Base-by-base conservation (phyloP, 2,888 invertebrate species). In the Leptinotarsa haldemani region DNA sequence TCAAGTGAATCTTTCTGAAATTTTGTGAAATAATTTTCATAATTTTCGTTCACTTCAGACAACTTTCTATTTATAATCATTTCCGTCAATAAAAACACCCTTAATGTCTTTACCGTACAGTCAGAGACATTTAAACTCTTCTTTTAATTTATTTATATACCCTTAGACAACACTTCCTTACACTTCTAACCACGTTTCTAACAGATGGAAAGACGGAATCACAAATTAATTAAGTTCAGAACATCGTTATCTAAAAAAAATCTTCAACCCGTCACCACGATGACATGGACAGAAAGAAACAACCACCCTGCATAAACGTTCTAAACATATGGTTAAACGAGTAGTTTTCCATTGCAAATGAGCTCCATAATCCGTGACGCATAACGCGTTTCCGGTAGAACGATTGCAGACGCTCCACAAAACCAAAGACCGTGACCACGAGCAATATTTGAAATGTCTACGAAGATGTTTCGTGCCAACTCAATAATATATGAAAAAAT, bases 211-310 rank as follows among this genome's bases (percentile, higher is more conserved):
- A 22, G 22, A 13, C 56, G 56, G 56, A 56, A 56, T 20, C 22
- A 56, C 22, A 22, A 18, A 20, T 56, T 22, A 56, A 56, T 56
- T 56, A 20, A 12, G 15, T 56, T 13, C 25, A 30, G 61, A 25
- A 61, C n/a, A n/a, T 16, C n/a, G 15, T 61, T 58, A 15, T 13
- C 25, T 25, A 4, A 25, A 61, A 61, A 61, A 61, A 61, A 40
- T 61, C 25, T 25, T n/a, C 61, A 30, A 40, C 61, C 25, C 48
- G 73, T 71, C 65, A 74, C 66, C 64, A 74, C 70, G 71, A 40
- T 71, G 76, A 74, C 74, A 74, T 12, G 61, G 18, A 40, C 61
- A 40, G 9, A 61, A 61, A 61, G n/a, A 56, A 56, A 56, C 22
- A 16, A 61, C 30, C 61, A 30, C 30, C 61, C 61, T 30, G 9